Conservation (phyloP, 2,888 invertebrate species). For the Peribatodes rhomboidaria region DNA sequence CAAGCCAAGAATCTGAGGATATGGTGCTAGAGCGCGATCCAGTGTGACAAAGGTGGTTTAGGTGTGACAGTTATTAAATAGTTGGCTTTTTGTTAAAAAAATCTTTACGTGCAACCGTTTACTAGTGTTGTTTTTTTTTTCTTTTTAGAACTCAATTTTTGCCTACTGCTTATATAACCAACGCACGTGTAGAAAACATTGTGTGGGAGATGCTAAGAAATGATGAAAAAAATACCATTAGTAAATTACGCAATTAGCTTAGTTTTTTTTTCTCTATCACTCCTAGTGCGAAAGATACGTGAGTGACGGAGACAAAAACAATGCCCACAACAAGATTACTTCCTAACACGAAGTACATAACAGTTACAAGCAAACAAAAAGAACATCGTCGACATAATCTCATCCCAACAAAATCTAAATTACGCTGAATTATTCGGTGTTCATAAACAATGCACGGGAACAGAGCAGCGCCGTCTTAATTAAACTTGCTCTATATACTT, state of each 20-base stretch:
- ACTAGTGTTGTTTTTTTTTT: not conserved
- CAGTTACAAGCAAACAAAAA: slow-evolving; percentile 15
- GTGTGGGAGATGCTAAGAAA: too few species aligned
- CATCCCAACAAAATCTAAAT: slow-evolving; percentile 61
- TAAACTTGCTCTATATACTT: slow-evolving; percentile 83
- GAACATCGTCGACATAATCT: slow-evolving; percentile 44
- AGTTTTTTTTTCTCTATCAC: not conserved
- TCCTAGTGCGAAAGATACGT: not conserved
- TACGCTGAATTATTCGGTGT: slow-evolving; percentile 68
- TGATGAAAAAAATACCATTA: too few species aligned
- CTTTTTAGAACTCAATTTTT: too few species aligned
- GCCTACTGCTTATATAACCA: too few species aligned
- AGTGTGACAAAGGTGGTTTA: slow-evolving; percentile 56
- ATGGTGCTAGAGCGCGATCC: slow-evolving; percentile 40
- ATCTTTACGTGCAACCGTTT: not conserved
- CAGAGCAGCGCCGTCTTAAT: slow-evolving; percentile 79
- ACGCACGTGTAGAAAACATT: too few species aligned
- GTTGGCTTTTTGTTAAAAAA: not conserved
- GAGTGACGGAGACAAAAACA: slow-evolving; percentile 1
- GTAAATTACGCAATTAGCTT: too few species aligned
- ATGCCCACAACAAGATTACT: not conserved
- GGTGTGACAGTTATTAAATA: slow-evolving; percentile 56
- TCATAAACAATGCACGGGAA: slow-evolving; percentile 81
- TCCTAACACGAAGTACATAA: not conserved
- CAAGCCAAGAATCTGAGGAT: slow-evolving; percentile 68